Conservation (phyloP, 1,140 invertebrate genomes). For the Bombus consobrinus region DNA sequence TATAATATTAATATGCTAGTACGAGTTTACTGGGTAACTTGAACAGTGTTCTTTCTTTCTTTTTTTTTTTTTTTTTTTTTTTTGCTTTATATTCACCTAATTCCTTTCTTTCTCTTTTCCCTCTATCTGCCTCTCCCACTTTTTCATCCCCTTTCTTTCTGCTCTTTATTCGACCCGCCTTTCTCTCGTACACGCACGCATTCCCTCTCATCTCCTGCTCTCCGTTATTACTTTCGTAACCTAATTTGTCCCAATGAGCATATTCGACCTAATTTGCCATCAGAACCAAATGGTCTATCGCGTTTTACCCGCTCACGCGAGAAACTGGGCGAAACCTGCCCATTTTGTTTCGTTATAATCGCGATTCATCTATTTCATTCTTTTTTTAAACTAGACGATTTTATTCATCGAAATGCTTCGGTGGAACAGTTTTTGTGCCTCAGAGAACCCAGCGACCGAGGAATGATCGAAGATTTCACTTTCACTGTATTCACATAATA, state of each 20-base stretch:
- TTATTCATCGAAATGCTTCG: constrained; percentile 77
- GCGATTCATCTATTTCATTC: constrained; percentile 10
- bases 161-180: constrained; percentile 39
- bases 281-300: constrained; percentile 58
- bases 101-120: constrained; percentile 22
- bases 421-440: constrained; percentile 73
- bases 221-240: constrained; percentile 52
- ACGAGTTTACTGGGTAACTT: constrained; percentile 72
- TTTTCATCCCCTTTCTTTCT: constrained; percentile 22
- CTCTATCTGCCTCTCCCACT: constrained; percentile 8
- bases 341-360: neutral
- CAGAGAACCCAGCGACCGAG: constrained; percentile 59
- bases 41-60: constrained; percentile 50
- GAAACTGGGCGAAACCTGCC: constrained; percentile 29
- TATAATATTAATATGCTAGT: constrained; percentile 76
- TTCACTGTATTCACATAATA: neutral
- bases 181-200: constrained; percentile 52
- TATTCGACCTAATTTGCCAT: constrained; percentile 75
- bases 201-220: constrained; percentile 38
- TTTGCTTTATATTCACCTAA: neutral
- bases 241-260: constrained; percentile 76
- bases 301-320: constrained; percentile 20
- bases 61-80: neutral
- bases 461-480: neutral
- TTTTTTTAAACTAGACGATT: constrained; percentile 25